Percentiles rank a stretch among this genome's conserved stretches.
These are phyloP conservation scores for Coenonympha arcania DNA, from an alignment of 2,888 invertebrate genomes.

Conservation along the genomic window DNA sequence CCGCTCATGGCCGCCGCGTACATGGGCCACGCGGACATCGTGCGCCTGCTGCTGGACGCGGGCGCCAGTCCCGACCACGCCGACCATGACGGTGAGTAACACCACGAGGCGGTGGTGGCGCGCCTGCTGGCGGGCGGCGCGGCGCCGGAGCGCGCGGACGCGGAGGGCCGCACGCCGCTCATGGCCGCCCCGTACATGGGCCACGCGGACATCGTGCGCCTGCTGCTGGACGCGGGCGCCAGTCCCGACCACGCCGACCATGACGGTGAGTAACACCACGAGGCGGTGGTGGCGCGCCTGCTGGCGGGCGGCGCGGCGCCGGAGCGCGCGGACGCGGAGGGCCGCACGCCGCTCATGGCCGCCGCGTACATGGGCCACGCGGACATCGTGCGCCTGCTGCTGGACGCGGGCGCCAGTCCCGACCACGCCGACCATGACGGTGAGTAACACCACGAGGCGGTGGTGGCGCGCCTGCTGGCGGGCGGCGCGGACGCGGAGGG, in stretches of 20 bases:
- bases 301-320: constrained; percentile 84
- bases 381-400: constrained; percentile 88
- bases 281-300: constrained; percentile 83
- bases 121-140: constrained; percentile 83
- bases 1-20: constrained; percentile 96
- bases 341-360: constrained; percentile 92
- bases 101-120: constrained; percentile 86
- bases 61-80: constrained; percentile 89
- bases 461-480: constrained; percentile 81
- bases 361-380: constrained; percentile 97
- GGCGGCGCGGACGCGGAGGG: constrained; percentile 92
- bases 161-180: constrained; percentile 91
- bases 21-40: constrained; percentile 96
- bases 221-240: constrained; percentile 85
- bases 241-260: constrained; percentile 89
- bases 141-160: constrained; percentile 86
- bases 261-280: too few species aligned
- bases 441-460: constrained; percentile 88
- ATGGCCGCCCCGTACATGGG: constrained; percentile 98
- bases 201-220: constrained; percentile 91
- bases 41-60: constrained; percentile 84
- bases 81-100: constrained; percentile 88
- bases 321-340: constrained; percentile 90
- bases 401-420: constrained; percentile 86
- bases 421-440: constrained; percentile 90